phyloP scores from a whole-genome alignment of 2,888 invertebrate genomes.

The Sesamia inferens region DNA sequence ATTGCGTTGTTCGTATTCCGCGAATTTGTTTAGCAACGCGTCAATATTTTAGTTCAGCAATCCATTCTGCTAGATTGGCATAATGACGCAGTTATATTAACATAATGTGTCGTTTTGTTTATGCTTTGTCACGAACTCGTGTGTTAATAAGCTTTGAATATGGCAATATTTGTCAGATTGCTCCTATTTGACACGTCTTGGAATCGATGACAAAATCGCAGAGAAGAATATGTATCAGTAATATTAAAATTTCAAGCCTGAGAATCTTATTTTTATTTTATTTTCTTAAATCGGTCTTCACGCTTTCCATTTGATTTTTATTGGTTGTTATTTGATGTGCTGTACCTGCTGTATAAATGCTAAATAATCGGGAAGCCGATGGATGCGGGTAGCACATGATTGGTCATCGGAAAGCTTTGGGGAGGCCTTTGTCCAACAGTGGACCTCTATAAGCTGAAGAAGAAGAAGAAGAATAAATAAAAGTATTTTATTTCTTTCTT shows the following conservation, averaged over 20 bases:
- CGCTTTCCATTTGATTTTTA: too few species aligned
- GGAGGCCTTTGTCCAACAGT: too few species aligned
- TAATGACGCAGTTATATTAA: constrained; percentile 25
- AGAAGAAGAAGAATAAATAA: too few species aligned
- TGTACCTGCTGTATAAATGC: too few species aligned
- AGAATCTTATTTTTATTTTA: too few species aligned
- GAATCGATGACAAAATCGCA: neutral
- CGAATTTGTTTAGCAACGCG: constrained; percentile 51
- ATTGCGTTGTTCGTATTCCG: constrained; percentile 52
- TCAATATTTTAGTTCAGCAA: constrained; percentile 33
- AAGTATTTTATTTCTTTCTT: too few species aligned
- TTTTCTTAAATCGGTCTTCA: too few species aligned
- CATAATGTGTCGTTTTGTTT: constrained; percentile 36
- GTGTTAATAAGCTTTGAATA: constrained; percentile 5
- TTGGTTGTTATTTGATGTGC: too few species aligned
- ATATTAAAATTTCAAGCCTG: neutral
- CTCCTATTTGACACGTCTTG: constrained; percentile 16
- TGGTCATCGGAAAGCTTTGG: too few species aligned
- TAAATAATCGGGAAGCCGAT: too few species aligned
- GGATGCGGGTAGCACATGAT: too few species aligned
- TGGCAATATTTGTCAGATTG: constrained; percentile 10
- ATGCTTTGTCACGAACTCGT: constrained; percentile 33
- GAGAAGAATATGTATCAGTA: neutral
- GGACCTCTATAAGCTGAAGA: too few species aligned
- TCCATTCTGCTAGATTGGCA: constrained; percentile 36